These are phyloP conservation scores for Sturnus vulgaris DNA, from an alignment of 2,113 vertebrate species.

Conservation along the genomic window DNA sequence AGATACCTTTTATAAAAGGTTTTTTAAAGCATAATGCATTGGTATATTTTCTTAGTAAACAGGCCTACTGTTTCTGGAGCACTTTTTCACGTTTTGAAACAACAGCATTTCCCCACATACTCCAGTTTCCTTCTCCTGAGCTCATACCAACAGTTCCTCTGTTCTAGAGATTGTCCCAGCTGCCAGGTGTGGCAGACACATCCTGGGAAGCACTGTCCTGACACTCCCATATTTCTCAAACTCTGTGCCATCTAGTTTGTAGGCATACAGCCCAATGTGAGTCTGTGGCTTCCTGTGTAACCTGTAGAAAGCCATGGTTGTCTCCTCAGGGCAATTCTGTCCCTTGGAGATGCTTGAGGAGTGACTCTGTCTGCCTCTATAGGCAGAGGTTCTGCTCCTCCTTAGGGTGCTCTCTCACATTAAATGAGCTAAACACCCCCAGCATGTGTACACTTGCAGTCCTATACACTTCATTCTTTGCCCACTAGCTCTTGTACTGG, in stretches of 20 bases:
- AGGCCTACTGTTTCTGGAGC: neutral
- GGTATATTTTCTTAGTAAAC: neutral
- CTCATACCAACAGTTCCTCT: neutral
- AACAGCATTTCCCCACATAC: neutral
- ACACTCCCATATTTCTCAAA: neutral
- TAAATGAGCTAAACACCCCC: neutral
- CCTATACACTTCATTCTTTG: neutral
- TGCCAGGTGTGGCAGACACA: neutral
- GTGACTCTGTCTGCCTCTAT: neutral
- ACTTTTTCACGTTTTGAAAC: neutral
- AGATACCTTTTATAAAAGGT: neutral
- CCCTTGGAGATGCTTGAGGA: neutral
- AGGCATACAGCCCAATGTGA: neutral
- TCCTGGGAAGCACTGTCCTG: fast-evolving
- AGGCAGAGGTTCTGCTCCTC: neutral
- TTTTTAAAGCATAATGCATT: neutral
- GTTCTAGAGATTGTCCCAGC: neutral
- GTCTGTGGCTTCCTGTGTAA: neutral
- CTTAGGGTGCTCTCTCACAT: neutral
- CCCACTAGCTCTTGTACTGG: neutral
- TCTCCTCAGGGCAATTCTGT: neutral
- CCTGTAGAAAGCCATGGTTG: fast-evolving
- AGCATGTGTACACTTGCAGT: neutral
- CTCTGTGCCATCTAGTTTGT: neutral
- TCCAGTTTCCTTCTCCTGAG: neutral